Evolutionary conservation across 2,797 vertebrate species (phyloP), one percentile per base, ranked within the genome.

Genomic region (Platyrinchus mystaceus): DNA sequence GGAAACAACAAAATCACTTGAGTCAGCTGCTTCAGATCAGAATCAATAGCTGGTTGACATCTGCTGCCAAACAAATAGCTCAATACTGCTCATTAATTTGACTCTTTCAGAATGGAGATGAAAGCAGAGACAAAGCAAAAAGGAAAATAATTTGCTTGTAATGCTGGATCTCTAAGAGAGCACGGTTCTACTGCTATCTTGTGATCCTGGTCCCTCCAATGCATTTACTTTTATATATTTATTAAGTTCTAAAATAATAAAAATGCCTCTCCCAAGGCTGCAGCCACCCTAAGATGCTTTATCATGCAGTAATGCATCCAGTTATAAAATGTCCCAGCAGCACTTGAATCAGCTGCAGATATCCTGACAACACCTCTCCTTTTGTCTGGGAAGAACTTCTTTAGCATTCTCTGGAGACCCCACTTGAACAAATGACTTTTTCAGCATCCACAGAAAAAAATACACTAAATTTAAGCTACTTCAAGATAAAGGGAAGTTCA

Each of bases 1-100:
- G 66, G 76, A 89, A 97, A 94, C 74, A 92, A 94, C 21, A 0
- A 55, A 84, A 91, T 76, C 82, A 83, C 76, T 95, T 86, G 14
- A 89, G 83, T 78, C 94, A 93, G 95, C 87, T 93, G 92, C 76
- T 86, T 92, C 79, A 73, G 79, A 81, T 79, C 47, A 84, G 66
- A 96, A 92, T 93, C 95, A 93, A 95, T 96, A 93, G 93, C 86
- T 85, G 68, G 87, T 49, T 94, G 94, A 93, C 94, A 95, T 94
- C 90, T 95, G 89, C 92, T 90, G 88, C 84, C 85, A 90, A 95
- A 93, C 86, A 93, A 95, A 95, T 59, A 93, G 70, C 74, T 94
- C 85, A 87, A 73, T 84, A 86, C 41, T 70, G 83, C 87, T 92
- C 93, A 95, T 90, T 95, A 95, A 84, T 93, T 94, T 92, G 66